A percentile compares a stretch with the other conserved stretches of the same genome.
Evolutionary conservation across 2,113 vertebrate genomes (phyloP).

Genomic region (Erythrolamprus reginae): DNA sequence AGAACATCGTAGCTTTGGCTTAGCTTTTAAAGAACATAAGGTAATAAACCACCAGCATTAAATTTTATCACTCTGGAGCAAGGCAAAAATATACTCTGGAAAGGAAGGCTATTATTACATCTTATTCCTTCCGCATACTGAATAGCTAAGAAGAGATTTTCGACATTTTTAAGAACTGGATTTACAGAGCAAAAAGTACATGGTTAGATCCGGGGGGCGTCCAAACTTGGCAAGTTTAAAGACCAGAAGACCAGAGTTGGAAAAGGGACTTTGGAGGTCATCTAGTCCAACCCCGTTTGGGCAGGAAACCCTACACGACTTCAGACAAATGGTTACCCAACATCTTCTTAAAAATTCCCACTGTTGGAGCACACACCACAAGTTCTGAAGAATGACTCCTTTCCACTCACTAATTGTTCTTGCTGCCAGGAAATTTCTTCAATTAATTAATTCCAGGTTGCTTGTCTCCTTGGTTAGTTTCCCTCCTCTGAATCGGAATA

Average conservation of each 20-base stretch:
- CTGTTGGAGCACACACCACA: too few relatives aligned
- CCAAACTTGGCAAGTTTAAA: too few relatives aligned
- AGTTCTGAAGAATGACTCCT: too few relatives aligned
- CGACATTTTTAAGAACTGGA: slow-evolving; percentile 43
- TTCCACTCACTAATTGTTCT: too few relatives aligned
- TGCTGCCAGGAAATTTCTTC: too few relatives aligned
- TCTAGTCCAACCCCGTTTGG: background rate
- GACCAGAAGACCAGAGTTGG: background rate
- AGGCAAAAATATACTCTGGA: slow-evolving; percentile 58
- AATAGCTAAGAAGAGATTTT: slow-evolving; percentile 61
- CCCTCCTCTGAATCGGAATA: too few relatives aligned
- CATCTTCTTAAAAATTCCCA: too few relatives aligned
- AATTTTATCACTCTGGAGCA: slow-evolving; percentile 65
- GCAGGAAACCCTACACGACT: too few relatives aligned
- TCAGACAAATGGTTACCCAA: too few relatives aligned
- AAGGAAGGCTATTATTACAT: slow-evolving; percentile 17
- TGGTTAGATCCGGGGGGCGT: background rate
- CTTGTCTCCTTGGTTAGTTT: too few relatives aligned
- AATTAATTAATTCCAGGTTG: too few relatives aligned
- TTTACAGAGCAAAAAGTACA: slow-evolving; percentile 51
- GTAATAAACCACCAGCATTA: slow-evolving; percentile 67
- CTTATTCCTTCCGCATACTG: slow-evolving; percentile 62
- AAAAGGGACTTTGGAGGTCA: background rate
- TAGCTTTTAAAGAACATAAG: slow-evolving; percentile 61
- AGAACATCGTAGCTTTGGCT: slow-evolving; percentile 65